Base-by-base conservation (phyloP, 2,113 vertebrate genomes). In the Micromys minutus region DNA sequence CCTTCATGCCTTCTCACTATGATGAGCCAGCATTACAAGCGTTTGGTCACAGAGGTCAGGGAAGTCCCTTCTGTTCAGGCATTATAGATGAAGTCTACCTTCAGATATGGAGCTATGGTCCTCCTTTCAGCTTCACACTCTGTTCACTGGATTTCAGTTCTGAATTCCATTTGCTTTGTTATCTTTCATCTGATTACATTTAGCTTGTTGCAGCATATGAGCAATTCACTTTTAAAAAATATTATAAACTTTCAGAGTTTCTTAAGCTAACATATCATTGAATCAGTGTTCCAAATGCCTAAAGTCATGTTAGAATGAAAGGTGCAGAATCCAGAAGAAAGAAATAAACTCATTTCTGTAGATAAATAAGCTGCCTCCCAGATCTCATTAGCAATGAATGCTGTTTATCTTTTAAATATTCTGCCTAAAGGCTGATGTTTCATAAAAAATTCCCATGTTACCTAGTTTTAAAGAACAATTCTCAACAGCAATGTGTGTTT, bases 311-410 rank as follows among this genome's bases (percentile, higher is more conserved):
- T 84, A 87, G 90, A 83, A 88, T 52, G 59, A 57, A 81, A 34
- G 21, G 76, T 65, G 76, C 16, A 87, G 80, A 55, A 91, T n/a
- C 24, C 9, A 65, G 5, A 34, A 47, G 24, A 55, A 77, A 55
- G 13, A 90, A 79, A 61, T 74, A 65, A 50, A 39, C 55, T 91
- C 42, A 59, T 31, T 91, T 59, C 7, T 24, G 67, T 83, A 72
- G 87, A 65, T n/a, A 77, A 87, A 83, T 84, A 88, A 42, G 52
- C 26, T 81, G 17, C 31, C 75, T 83, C 71, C 69, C 61, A 83
- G 45, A 63, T 42, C 65, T 34, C 81, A 59, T 79, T 67, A 86
- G 65, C 79, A 94, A 84, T 96, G 77, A 94, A 84, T 96, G 77
- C 42, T 63, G 47, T 24, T 77, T 55, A 55, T 79, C 31, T 79